Evolutionary conservation across 2,113 vertebrate species (phyloP).

Genomic region (Ciconia maguari): DNA sequence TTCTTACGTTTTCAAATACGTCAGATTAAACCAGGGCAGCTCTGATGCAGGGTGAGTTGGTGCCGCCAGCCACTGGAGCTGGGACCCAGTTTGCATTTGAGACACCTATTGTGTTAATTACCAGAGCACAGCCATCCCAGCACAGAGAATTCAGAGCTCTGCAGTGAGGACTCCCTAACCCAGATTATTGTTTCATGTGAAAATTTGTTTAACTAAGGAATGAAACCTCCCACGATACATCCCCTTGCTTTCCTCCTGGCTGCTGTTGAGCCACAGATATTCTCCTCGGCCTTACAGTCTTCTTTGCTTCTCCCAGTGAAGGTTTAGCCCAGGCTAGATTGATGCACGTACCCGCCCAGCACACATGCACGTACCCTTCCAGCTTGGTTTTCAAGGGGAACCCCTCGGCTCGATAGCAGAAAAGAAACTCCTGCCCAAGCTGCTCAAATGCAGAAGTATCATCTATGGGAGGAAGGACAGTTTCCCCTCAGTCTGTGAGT

Average conservation of each 20-base stretch:
- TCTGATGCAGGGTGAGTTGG: background rate
- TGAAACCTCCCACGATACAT: background rate
- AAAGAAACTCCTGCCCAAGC: background rate
- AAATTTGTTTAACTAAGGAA: background rate
- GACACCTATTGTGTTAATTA: conserved; percentile 34
- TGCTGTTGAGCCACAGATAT: background rate
- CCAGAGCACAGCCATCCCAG: conserved; percentile 3
- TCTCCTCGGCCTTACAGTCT: background rate
- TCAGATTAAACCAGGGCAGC: conserved; percentile 47
- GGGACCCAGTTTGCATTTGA: conserved; percentile 7
- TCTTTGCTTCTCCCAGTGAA: background rate
- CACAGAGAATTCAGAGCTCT: background rate
- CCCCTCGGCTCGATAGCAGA: rapidly evolving
- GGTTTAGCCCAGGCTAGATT: background rate
- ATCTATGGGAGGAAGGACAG: background rate
- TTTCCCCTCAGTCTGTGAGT: background rate
- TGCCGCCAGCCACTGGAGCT: background rate
- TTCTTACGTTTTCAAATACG: background rate
- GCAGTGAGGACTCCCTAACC: background rate
- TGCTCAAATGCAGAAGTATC: background rate
- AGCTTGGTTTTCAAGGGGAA: background rate
- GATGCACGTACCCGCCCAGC: background rate
- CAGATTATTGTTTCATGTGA: background rate
- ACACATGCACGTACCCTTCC: background rate
- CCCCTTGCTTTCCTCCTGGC: background rate